Evolutionary conservation across 2,113 vertebrate genomes (phyloP).

Genomic region (Leiothrix lutea): DNA sequence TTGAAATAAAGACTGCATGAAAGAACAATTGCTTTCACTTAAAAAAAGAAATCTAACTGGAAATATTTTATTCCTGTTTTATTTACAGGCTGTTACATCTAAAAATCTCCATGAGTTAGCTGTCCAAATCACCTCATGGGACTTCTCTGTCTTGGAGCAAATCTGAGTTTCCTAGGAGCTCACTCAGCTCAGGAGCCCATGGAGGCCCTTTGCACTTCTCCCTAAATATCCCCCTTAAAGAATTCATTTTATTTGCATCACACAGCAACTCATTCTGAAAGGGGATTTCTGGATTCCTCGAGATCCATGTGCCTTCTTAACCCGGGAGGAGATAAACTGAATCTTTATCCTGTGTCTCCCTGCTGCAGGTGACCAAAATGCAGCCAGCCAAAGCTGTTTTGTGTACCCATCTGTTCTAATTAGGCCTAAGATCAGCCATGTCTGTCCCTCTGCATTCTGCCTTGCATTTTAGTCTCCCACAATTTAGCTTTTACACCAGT

Average conservation of each 20-base stretch:
- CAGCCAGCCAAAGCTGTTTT: neutral
- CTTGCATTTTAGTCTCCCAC: neutral
- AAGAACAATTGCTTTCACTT: neutral
- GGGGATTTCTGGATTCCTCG: neutral
- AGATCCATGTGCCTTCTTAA: neutral
- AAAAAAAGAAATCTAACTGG: neutral
- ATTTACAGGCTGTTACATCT: neutral
- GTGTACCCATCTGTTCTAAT: neutral
- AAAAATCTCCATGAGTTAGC: neutral
- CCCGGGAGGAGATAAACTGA: neutral
- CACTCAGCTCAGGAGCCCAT: neutral
- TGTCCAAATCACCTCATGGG: neutral
- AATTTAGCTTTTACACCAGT: neutral
- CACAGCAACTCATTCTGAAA: neutral
- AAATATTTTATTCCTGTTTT: conserved; percentile 22
- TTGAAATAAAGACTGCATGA: neutral
- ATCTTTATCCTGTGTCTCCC: neutral
- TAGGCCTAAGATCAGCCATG: neutral
- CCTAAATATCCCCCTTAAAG: neutral
- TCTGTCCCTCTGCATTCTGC: neutral
- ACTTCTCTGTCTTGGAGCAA: neutral
- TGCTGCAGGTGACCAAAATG: neutral
- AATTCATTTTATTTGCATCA: neutral
- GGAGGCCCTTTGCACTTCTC: neutral
- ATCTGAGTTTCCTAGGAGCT: neutral